phyloP scores from a whole-genome alignment of 2,113 vertebrate genomes.

The Antennarius striatus region DNA sequence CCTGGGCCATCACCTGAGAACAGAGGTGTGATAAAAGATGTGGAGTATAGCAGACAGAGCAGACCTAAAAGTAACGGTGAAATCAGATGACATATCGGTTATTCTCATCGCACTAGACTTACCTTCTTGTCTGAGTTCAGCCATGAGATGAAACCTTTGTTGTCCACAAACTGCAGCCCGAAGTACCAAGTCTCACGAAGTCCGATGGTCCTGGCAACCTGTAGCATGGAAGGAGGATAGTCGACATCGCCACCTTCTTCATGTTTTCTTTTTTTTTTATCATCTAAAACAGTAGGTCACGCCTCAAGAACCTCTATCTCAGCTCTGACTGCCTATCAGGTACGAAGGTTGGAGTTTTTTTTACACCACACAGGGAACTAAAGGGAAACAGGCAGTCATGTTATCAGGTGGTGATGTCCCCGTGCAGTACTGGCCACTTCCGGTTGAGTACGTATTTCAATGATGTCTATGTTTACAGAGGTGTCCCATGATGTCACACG shows the following conservation, averaged over 20 bases:
- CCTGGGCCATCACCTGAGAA: constrained; percentile 90
- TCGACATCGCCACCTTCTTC: not conserved
- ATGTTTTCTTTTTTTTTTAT: not conserved
- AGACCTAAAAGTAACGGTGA: not conserved
- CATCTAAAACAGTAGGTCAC: not conserved
- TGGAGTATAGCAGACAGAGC: too few relatives aligned
- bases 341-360: not conserved
- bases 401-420: not conserved
- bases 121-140: constrained; percentile 96
- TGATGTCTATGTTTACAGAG: too few relatives aligned
- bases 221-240: constrained; percentile 7
- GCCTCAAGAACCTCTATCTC: too few relatives aligned
- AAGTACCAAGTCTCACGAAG: constrained; percentile 97
- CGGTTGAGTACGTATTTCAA: too few relatives aligned
- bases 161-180: constrained; percentile 91
- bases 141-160: constrained; percentile 90
- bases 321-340: too few relatives aligned
- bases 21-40: not conserved
- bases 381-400: not conserved
- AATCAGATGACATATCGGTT: not conserved
- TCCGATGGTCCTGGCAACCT: constrained; percentile 95
- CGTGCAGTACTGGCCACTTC: not conserved
- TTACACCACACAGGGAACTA: not conserved
- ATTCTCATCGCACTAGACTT: constrained; percentile 3
- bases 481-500: too few relatives aligned